These are phyloP conservation scores for Caretta caretta DNA, from an alignment of 2,113 vertebrate genomes.

Conservation along the genomic window DNA sequence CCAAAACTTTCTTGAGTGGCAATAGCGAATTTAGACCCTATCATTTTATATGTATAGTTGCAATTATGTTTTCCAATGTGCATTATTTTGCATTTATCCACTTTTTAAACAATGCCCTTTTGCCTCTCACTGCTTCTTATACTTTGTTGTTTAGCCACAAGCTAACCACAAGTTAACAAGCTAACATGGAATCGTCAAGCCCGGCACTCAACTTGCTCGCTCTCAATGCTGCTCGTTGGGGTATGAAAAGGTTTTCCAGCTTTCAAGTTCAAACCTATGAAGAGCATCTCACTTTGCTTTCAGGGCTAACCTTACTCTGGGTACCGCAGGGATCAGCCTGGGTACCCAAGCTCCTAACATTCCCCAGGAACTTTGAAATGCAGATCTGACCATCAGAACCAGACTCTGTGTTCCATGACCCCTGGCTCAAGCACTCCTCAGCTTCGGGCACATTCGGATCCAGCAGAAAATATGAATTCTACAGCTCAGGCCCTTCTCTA, in stretches of 20 bases:
- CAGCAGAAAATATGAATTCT: neutral
- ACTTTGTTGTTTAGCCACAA: too few species aligned
- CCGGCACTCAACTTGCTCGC: neutral
- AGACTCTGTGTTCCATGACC: neutral
- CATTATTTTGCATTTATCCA: too few species aligned
- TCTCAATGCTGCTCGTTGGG: neutral
- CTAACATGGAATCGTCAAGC: constrained; percentile 51
- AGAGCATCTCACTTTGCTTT: neutral
- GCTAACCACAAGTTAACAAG: neutral
- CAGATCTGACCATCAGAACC: neutral
- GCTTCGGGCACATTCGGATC: neutral
- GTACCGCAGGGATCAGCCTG: neutral
- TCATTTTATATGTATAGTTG: too few species aligned
- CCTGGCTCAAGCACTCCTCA: neutral
- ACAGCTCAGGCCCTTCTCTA: neutral
- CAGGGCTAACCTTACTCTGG: neutral
- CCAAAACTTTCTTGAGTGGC: too few species aligned
- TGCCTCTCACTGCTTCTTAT: too few species aligned
- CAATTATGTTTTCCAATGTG: too few species aligned
- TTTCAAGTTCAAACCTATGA: neutral
- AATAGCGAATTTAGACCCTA: too few species aligned
- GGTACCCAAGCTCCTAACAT: neutral
- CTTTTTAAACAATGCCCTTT: too few species aligned
- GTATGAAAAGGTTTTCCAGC: neutral
- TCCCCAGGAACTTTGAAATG: neutral